phyloP scores from a whole-genome alignment of 2,888 invertebrate species.

The Hanleya hanleyi region DNA sequence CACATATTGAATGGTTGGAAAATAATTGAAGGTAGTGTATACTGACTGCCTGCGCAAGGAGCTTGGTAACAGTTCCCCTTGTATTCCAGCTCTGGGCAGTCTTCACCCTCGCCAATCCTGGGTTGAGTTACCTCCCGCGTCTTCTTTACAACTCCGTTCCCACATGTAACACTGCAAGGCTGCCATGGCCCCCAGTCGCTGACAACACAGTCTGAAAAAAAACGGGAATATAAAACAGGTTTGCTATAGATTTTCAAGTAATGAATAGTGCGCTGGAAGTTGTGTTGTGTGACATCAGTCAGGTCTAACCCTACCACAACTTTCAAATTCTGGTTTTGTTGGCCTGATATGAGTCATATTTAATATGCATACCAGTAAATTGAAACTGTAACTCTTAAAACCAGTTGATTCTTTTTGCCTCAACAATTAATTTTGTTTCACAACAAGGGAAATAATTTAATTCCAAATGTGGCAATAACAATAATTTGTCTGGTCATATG shows the following conservation, averaged over 20 bases:
- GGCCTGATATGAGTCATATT: no score
- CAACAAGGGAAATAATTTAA: no score
- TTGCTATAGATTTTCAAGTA: background rate
- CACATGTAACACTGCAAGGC: constrained; percentile 7
- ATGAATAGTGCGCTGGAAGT: no score
- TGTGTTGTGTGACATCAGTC: no score
- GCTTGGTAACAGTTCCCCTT: background rate
- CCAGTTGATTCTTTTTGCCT: no score
- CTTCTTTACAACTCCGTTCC: background rate
- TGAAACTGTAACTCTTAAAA: no score
- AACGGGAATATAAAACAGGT: background rate
- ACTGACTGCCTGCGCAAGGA: background rate
- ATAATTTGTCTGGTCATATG: no score
- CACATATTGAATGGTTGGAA: no score
- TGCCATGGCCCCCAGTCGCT: background rate
- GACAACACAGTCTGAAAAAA: constrained; percentile 1
- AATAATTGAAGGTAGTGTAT: no score
- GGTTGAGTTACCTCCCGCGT: background rate
- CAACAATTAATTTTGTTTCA: no score
- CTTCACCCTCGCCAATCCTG: background rate
- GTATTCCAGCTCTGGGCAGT: background rate
- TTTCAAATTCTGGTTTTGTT: background rate
- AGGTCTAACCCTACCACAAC: background rate
- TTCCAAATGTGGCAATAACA: no score
- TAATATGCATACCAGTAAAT: no score